Evolutionary conservation across 92 coral and sea anemone species (phyloP), one percentile per base, ranked within the genome.

Genomic region (Porites lobata): DNA sequence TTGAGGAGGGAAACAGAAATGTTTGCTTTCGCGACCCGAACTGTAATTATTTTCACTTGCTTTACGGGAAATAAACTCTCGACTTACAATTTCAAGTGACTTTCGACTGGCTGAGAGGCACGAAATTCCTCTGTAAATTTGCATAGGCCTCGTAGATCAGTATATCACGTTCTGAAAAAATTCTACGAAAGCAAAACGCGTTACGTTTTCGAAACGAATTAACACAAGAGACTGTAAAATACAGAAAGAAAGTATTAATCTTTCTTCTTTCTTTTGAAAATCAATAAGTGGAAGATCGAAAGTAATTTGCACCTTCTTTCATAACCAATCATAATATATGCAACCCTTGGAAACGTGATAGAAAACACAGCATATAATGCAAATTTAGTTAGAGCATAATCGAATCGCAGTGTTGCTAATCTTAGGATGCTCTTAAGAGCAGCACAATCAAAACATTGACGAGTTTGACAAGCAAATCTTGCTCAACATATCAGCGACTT

Each of bases 241-340:
- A 62, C 14, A 9, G 9, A 2, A 58, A 79, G 67, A 51, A 47
- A 12, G 73, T 38, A 9, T 15, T 26, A 70, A 7, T 38, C 15
- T 43, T 21, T 50, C 22, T 19, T 8, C 69, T 18, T 8, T 14
- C 11, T 20, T 43, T 66, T 22, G 78, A 21, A 11, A 53, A 26
- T 38, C n/a, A 70, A 7, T 7, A 11, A 52, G 9, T 15, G 29
- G 18, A 9, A 50, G 65, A 22, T 22, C 22, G 50, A 79, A 19
- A 12, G 66, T 63, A 6, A 70, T 56, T 71, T 50, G 24, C 80
- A 59, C 79, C 79, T 72, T 20, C 17, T 19, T 14, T 50, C 87
- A 43, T 72, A 83, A 72, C 71, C 58, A 62, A 43, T 61, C 70
- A 47, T 82, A 84, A 83, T 84, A 72, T 84, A 84, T 74, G 74